Conservation (phyloP, 1,140 invertebrate genomes). For the Ptiloglossa arizonensis region DNA sequence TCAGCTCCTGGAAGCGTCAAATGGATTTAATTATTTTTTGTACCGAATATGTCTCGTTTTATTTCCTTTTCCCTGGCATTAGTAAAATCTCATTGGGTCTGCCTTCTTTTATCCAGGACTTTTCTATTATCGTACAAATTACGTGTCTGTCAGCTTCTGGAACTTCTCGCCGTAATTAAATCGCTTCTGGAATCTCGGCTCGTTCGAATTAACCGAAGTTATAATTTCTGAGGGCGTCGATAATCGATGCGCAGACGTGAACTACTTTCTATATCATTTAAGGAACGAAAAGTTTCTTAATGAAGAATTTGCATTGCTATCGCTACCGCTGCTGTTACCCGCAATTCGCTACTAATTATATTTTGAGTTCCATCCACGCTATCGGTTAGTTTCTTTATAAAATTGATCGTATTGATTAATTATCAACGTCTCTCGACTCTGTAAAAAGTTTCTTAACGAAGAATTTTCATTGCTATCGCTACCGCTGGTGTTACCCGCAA, state of each 20-base stretch:
- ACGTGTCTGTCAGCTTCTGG: slow-evolving; percentile 48
- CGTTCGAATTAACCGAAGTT: slow-evolving; percentile 50
- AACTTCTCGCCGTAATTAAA: slow-evolving; percentile 62
- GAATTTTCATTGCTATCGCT: slow-evolving; percentile 15
- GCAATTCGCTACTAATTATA: background rate
- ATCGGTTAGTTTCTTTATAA: no score
- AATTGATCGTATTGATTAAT: no score
- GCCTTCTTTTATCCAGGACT: slow-evolving; percentile 45
- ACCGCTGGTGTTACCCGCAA: background rate
- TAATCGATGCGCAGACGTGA: slow-evolving; percentile 37
- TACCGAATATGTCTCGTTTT: background rate
- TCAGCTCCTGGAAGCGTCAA: background rate
- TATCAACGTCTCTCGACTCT: no score
- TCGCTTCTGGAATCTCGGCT: slow-evolving; percentile 42
- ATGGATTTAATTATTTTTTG: slow-evolving; percentile 23
- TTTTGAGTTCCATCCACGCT: no score
- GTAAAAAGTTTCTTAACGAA: slow-evolving; percentile 5
- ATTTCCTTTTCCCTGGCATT: slow-evolving; percentile 19
- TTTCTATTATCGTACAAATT: slow-evolving; percentile 62
- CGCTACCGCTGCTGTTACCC: background rate
- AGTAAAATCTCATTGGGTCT: slow-evolving; percentile 23
- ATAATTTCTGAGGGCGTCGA: slow-evolving; percentile 51
- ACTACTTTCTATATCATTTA: slow-evolving; percentile 21
- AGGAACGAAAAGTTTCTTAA: slow-evolving; percentile 13
- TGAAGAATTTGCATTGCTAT: slow-evolving; percentile 20